Base-by-base conservation (phyloP, 2,113 vertebrate species). In the Motacilla tschutschensis region DNA sequence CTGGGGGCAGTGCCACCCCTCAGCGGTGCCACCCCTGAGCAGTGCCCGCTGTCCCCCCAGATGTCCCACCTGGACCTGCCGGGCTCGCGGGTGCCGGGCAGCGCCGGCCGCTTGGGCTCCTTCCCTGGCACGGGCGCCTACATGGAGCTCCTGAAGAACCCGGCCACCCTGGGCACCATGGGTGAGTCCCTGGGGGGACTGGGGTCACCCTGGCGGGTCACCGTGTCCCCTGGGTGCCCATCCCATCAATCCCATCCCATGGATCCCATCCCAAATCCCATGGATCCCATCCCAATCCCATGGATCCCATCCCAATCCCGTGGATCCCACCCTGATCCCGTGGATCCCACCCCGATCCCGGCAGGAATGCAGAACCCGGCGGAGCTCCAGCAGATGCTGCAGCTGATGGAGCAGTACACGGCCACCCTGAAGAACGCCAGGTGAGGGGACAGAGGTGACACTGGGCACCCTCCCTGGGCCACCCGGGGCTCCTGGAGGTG, bases 311-410 rank as follows among this genome's bases (percentile, higher is more conserved):
- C 26, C 48, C 15, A 1, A 0, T 12, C 54, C 65, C 43, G 38
- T 5, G 7, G 15, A 25, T 24, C 38, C 63, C 48, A 29, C 18
- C 41, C 41, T 17, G 9, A 33, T 24, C 21, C 51, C 33, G 28
- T 2, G 50, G 29, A 31, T 53, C 50, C 51, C 55, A 18, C 21
- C 47, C 44, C 48, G 7, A 0, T 9, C 21, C 44, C 64, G 7
- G 25, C 88, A 94, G 93, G 79, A 2, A 89, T 81, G 60, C 46
- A 29, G 57, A 91, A n/a, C 17, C 0, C 1, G 2, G 85, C 87
- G 36, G 88, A 94, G 44, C 74, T 87, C 33, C 85, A 91, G 85
- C 67, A 47, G 3, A 43, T 82, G 71, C 88, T 78, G 90, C 90
- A 63, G 74, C n/a, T 92, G 53, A 3, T 89, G 14, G 93, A 94